Base-by-base conservation (phyloP, 2,888 invertebrate species). In the Ditula angustiorana region DNA sequence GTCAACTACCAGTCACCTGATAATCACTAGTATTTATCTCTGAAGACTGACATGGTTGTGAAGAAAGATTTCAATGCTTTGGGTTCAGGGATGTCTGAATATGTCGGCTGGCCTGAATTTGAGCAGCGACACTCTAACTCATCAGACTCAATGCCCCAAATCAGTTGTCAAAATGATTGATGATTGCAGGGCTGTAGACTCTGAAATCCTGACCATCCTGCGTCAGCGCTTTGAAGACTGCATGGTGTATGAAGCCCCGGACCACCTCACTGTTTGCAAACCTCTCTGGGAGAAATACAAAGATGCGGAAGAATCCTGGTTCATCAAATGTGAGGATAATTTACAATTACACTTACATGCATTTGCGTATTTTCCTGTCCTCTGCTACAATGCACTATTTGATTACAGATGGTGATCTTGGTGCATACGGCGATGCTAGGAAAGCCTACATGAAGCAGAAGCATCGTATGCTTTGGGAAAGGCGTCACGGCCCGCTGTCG, bases 381-480 rank as follows among this genome's bases (percentile, higher is more conserved):
- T 3, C 24, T 5, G 1, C 10, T 2, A 26, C 2, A 5, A 11
- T 5, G 0, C 5, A 21, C 21, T 13, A 28, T 44, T 50, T 58
- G 63, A 62, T 67, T 88, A 16, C 80, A 98, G 98, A 99, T 94
- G 99, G 99, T 73, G 99, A 99, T 87, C 90, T 99, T 67, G 98
- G 98, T 46, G 95, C 92, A 0, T 94, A 95, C 75, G 94, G 93
- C 21, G 95, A 95, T 82, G 97, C 96, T 5, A 94, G 94, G 74
- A 94, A 94, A 65, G 96, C 96, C 0, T 98, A 95, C 81, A 98
- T 99, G 98, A 99, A 99, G 88, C 99, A 99, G 87, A 99, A 99
- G 85, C 99, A 99, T 92, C 96, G 99, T 71, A 93, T 99, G 95
- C 94, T 99, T 75, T 99, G 99, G 99, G 99, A 99, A 90, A 95